A percentile compares a stretch with the other conserved stretches of the same genome.
phyloP scores from a whole-genome alignment of 2,888 invertebrate species.

The Andrena praecox region DNA sequence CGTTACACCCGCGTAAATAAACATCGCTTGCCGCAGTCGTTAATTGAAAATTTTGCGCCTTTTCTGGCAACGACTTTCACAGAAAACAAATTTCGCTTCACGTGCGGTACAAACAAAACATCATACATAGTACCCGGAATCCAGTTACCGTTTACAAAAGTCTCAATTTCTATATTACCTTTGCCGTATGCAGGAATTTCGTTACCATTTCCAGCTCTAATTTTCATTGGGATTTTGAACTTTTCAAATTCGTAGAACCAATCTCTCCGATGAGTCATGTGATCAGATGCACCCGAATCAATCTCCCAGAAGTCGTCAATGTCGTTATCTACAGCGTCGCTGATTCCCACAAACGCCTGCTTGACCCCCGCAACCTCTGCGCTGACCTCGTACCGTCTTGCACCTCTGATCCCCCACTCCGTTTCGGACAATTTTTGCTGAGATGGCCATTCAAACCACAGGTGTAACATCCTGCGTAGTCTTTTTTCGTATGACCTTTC shows the following conservation, averaged over 20 bases:
- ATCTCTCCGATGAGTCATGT: slow-evolving; percentile 2
- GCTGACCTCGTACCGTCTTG: not conserved
- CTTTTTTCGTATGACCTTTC: not conserved
- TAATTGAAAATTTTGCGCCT: not conserved
- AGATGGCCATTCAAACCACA: slow-evolving; percentile 7
- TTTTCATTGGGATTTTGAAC: not conserved
- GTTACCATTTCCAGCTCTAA: not conserved
- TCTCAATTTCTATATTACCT: slow-evolving; percentile 1
- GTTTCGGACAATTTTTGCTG: slow-evolving; percentile 17
- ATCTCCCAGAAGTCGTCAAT: not conserved
- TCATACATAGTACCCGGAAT: not conserved
- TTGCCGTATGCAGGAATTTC: not conserved
- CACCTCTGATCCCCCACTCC: not conserved
- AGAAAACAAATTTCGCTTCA: slow-evolving; percentile 10
- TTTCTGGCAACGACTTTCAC: slow-evolving; percentile 7
- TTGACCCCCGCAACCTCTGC: not conserved
- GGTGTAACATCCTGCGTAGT: not conserved
- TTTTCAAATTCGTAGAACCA: not conserved
- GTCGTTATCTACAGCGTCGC: not conserved
- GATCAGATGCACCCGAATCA: slow-evolving; percentile 2
- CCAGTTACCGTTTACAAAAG: slow-evolving; percentile 2
- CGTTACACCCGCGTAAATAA: slow-evolving; percentile 4
- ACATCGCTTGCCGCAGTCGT: not conserved
- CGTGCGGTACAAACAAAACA: not conserved
- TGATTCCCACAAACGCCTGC: not conserved